Evolutionary conservation across 1,140 invertebrate species (phyloP).

Genomic region (Linepithema humile): DNA sequence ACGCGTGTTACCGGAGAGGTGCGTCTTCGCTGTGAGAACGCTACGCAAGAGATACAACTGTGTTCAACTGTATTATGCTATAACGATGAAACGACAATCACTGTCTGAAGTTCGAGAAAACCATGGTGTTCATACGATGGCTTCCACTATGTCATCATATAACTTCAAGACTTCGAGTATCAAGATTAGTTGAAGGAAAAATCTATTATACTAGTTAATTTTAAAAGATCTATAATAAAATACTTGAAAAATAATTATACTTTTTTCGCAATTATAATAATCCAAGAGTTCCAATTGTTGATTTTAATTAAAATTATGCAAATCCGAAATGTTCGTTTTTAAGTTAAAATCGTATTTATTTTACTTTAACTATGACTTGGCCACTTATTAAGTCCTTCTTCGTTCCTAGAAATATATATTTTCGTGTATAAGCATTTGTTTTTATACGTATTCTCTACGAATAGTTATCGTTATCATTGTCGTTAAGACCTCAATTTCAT

Average conservation of each 20-base stretch:
- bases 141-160: conserved; percentile 1
- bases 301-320: too few relatives aligned
- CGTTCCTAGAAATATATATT: not conserved
- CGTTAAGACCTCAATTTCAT: conserved; percentile 41
- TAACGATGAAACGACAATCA: conserved; percentile 29
- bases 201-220: too few relatives aligned
- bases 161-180: not conserved
- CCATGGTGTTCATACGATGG: conserved; percentile 15
- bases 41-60: conserved; percentile 1
- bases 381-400: not conserved
- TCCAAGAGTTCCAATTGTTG: too few relatives aligned
- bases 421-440: conserved; percentile 25
- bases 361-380: not conserved
- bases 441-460: not conserved
- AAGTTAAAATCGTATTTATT: not conserved
- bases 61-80: conserved; percentile 1
- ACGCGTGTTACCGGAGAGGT: not conserved
- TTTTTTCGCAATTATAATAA: too few relatives aligned
- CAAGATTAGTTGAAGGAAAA: too few relatives aligned
- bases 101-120: conserved; percentile 38
- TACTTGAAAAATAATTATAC: too few relatives aligned
- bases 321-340: too few relatives aligned
- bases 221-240: not conserved
- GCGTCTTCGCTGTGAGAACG: not conserved
- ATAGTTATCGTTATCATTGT: conserved; percentile 35